Conservation (phyloP, 2,113 vertebrate species). For the Gallinago media region DNA sequence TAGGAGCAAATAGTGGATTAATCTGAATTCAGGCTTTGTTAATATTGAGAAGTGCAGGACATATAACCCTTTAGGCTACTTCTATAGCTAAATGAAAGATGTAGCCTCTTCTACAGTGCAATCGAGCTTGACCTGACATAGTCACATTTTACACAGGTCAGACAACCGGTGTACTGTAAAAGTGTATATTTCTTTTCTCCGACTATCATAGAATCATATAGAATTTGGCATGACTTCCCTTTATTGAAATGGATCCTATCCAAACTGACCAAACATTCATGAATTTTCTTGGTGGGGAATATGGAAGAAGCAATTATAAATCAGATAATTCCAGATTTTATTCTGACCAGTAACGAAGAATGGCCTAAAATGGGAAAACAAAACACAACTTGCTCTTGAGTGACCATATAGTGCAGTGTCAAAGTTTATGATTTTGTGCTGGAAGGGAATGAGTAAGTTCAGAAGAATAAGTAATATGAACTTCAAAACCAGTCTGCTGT, state of each 20-base stretch:
- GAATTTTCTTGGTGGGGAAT: not conserved
- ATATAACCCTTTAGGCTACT: not conserved
- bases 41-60: not conserved
- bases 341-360: not conserved
- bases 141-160: not conserved
- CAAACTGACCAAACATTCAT: not conserved
- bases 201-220: not conserved
- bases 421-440: not conserved
- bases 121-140: not conserved
- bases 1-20: not conserved
- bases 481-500: not conserved
- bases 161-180: not conserved
- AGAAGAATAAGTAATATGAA: not conserved
- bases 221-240: not conserved
- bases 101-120: not conserved
- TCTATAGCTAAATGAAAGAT: not conserved
- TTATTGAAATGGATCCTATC: not conserved
- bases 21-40: not conserved
- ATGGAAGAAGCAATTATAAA: not conserved
- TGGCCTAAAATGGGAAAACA: not conserved
- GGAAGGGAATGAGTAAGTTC: not conserved
- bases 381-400: not conserved
- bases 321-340: not conserved
- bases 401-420: not conserved
- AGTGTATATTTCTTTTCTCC: not conserved